These are phyloP conservation scores for Lophius americanus DNA, from an alignment of 2,797 vertebrate species.

Conservation along the genomic window DNA sequence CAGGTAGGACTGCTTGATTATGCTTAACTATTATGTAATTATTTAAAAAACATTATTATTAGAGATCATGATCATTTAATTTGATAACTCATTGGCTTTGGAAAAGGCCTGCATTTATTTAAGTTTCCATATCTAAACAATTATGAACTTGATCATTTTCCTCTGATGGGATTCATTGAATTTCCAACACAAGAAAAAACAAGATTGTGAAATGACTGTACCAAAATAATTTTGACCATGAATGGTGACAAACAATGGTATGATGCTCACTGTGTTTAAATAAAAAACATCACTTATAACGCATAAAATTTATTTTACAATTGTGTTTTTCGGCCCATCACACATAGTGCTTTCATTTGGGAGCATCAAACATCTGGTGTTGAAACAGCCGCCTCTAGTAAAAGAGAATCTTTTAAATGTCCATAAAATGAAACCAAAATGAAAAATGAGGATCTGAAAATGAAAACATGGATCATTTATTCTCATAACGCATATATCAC, in stretches of 20 bases:
- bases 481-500: constrained; percentile 12
- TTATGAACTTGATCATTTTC: no score
- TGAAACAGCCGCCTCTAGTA: neutral
- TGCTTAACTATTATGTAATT: no score
- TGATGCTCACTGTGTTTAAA: neutral
- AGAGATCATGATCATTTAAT: no score
- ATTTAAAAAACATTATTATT: no score
- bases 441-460: constrained; percentile 26
- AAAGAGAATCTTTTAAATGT: constrained; percentile 18
- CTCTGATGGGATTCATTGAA: no score
- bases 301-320: neutral
- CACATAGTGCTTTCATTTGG: neutral
- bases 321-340: neutral
- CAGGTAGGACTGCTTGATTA: neutral
- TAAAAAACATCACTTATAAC: neutral
- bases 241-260: no score
- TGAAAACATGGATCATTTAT: constrained; percentile 17
- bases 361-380: neutral
- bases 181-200: no score
- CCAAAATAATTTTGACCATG: no score
- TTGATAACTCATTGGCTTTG: no score
- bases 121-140: no score
- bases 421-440: neutral
- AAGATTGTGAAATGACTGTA: no score
- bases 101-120: no score